These are phyloP conservation scores for Empis livida DNA, from an alignment of 2,888 invertebrate species.

Conservation along the genomic window DNA sequence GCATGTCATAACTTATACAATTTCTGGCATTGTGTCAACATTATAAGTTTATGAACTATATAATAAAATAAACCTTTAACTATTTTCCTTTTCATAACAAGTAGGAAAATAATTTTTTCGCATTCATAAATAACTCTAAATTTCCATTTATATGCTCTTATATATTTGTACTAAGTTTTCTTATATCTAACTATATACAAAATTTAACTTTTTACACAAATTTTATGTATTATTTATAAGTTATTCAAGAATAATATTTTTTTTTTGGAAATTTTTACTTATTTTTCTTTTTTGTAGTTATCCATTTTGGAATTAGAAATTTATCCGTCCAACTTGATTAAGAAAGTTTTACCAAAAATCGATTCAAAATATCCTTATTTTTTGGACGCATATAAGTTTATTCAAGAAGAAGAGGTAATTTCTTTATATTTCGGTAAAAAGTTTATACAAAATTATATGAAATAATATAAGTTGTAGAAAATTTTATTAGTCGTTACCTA, in stretches of 20 bases:
- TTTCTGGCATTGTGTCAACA: too few relatives aligned
- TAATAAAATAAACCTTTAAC: too few relatives aligned
- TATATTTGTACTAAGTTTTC: too few relatives aligned
- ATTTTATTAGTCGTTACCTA: neutral
- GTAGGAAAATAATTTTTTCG: too few relatives aligned
- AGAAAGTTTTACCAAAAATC: slow-evolving; percentile 27
- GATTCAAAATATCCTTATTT: slow-evolving; percentile 21
- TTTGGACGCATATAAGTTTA: slow-evolving; percentile 27
- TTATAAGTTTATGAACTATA: too few relatives aligned
- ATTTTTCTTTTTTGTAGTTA: slow-evolving; percentile 22
- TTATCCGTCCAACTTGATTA: slow-evolving; percentile 32
- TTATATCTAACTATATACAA: too few relatives aligned
- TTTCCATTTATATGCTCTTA: too few relatives aligned
- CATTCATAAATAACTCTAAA: too few relatives aligned
- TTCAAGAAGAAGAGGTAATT: slow-evolving; percentile 32
- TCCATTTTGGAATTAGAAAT: slow-evolving; percentile 25
- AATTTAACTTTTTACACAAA: too few relatives aligned
- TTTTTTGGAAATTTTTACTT: neutral
- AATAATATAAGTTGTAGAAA: neutral
- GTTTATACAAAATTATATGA: neutral
- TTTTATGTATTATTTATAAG: too few relatives aligned
- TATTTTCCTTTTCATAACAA: too few relatives aligned
- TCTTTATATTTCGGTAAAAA: neutral
- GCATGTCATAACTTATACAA: too few relatives aligned
- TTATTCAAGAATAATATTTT: neutral